Conservation (phyloP, 37 sponge, comb jelly and placozoan species). For the Haliclona indistincta region DNA sequence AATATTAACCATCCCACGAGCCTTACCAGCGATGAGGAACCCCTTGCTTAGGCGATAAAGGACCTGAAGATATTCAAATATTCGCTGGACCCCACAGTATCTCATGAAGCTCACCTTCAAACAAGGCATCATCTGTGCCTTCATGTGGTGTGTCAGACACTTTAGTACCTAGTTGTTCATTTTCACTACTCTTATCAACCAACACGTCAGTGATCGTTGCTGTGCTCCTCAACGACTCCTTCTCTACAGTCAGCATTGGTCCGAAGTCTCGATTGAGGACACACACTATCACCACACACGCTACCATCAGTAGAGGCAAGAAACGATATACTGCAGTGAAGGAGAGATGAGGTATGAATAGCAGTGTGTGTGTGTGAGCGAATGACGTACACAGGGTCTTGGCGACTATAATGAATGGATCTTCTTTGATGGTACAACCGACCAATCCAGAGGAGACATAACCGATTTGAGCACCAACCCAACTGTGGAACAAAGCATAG, state of each 20-base stretch:
- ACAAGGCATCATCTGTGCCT: no score
- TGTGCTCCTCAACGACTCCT: no score
- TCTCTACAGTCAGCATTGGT: constrained; percentile 37
- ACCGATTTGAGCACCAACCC: constrained; percentile 55
- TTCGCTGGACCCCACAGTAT: no score
- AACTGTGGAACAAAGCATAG: constrained; percentile 18
- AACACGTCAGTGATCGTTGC: no score
- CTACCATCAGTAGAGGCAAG: constrained; percentile 44
- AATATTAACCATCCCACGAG: no score
- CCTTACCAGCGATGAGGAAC: constrained; percentile 46
- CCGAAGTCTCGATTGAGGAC: constrained; percentile 44
- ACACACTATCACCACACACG: constrained; percentile 16
- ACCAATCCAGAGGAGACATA: constrained; percentile 3
- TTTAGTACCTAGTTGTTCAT: background rate
- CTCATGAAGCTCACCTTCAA: no score
- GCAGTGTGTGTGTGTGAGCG: background rate
- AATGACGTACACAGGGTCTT: constrained; percentile 42
- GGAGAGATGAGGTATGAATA: background rate
- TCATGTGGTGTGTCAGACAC: no score
- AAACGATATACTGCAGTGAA: constrained; percentile 43
- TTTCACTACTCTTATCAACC: background rate
- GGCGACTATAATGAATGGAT: constrained; percentile 28
- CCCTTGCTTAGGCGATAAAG: constrained; percentile 48
- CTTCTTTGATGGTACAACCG: background rate
- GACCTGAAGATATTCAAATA: constrained; percentile 10